Base-by-base conservation (phyloP, 2,888 invertebrate species). In the Ceraclea dissimilis region DNA sequence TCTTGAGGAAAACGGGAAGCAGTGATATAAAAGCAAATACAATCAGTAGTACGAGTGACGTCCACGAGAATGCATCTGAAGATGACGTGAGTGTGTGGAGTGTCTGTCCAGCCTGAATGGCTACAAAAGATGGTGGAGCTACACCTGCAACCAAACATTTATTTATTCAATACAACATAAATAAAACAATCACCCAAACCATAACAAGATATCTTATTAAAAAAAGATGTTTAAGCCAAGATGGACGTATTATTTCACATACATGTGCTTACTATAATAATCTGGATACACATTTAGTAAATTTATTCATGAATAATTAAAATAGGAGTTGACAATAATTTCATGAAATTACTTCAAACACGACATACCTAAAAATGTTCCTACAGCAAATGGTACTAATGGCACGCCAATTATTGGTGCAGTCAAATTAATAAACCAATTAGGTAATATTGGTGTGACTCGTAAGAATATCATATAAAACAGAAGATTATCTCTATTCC, bases 371-470 rank as follows among this genome's bases (percentile, higher is more conserved):
- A 98, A 80, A 72, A 99, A 97, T 58, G 99, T 99, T 62, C 99
- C 99, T 57, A 94, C 69, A 62, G 92, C 93, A 75, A 99, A 99
- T 59, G 93, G 93, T 62, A 83, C 68, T 60, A 98, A 72, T 1
- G 97, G 96, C 34, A 99, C 97, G 65, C 95, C 94, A 66, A 99
- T 90, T 34, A 99, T 91, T 43, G 99, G 99, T 61, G 97, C 92
- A 0, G 93, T 87, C 68, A 99, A 81, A 74, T 97, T 97, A 63
- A 97, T 97, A 71, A 99, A 97, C 99, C 99, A 99, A 73, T 99
- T 99, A 6, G 99, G 99, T 66, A 99, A 78, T 69, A 99, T 87
- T 53, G 99, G 99, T 21, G 99, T 99, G 68, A 99, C 90, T 64
- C 99, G 83, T 64, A 99, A 79, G 72, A 99, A 99, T 67, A 99